Evolutionary conservation across 2,888 invertebrate genomes (phyloP).

Genomic region (Cremastinae sp.): DNA sequence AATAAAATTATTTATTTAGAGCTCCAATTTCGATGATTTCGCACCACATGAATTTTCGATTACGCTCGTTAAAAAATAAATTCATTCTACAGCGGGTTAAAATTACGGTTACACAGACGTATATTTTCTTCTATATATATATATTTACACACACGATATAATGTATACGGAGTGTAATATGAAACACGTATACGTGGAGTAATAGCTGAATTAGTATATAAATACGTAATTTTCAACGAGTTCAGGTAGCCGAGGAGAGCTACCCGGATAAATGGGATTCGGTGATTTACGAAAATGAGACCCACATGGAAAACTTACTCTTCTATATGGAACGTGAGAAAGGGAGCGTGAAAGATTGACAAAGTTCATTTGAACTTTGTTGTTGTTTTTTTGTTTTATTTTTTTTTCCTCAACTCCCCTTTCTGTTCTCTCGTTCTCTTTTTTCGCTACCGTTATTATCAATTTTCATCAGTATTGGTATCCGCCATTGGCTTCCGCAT

Average conservation of each 20-base stretch:
- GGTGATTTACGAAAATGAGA: conserved; percentile 49
- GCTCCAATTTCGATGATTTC: neutral
- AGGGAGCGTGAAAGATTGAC: neutral
- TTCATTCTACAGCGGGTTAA: neutral
- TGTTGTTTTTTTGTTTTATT: neutral
- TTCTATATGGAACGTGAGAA: conserved; percentile 28
- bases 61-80: neutral
- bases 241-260: conserved; percentile 9
- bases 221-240: conserved; percentile 23
- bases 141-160: conserved; percentile 43
- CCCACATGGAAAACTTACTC: conserved; percentile 57
- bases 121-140: conserved; percentile 25
- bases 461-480: conserved; percentile 75
- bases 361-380: conserved; percentile 14
- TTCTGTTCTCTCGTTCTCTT: neutral
- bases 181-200: neutral
- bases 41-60: neutral
- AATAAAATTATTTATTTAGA: conserved; percentile 17
- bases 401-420: neutral
- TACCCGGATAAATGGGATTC: conserved; percentile 14
- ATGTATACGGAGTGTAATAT: conserved; percentile 40
- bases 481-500: conserved; percentile 77
- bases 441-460: conserved; percentile 46
- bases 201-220: conserved; percentile 18
- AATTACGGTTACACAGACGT: neutral